Conservation (phyloP, 2,797 vertebrate species). For the Schizopygopsis pylzovi region DNA sequence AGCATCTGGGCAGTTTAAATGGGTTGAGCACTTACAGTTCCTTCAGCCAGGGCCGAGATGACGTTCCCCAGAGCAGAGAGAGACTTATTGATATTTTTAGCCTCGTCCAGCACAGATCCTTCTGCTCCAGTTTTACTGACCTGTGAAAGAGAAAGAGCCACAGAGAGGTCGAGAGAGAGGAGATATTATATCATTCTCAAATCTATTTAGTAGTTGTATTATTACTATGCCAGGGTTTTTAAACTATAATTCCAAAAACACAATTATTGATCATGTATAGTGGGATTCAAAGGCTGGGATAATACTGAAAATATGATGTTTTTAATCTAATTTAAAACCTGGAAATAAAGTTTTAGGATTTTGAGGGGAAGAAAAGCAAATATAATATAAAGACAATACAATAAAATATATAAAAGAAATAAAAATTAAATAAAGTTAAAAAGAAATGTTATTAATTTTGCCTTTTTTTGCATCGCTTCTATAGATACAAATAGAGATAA, state of each 20-base stretch:
- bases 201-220: conserved; percentile 10
- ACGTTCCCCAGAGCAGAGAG: conserved; percentile 94
- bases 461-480: not conserved
- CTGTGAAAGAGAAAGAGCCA: conserved; percentile 70
- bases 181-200: not conserved
- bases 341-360: not conserved
- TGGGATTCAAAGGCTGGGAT: too few relatives aligned
- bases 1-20: not conserved
- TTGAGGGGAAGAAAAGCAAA: not conserved
- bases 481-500: not conserved
- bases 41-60: conserved; percentile 93
- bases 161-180: not conserved
- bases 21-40: conserved; percentile 84
- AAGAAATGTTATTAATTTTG: not conserved
- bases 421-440: not conserved
- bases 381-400: not conserved
- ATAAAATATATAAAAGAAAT: not conserved
- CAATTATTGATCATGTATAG: too few relatives aligned
- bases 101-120: conserved; percentile 92
- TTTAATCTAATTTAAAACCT: not conserved
- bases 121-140: conserved; percentile 98
- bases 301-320: too few relatives aligned
- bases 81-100: conserved; percentile 98
- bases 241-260: not conserved
- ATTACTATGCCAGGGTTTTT: not conserved